Base-by-base conservation (phyloP, 2,888 invertebrate genomes). In the Archips xylosteana region DNA sequence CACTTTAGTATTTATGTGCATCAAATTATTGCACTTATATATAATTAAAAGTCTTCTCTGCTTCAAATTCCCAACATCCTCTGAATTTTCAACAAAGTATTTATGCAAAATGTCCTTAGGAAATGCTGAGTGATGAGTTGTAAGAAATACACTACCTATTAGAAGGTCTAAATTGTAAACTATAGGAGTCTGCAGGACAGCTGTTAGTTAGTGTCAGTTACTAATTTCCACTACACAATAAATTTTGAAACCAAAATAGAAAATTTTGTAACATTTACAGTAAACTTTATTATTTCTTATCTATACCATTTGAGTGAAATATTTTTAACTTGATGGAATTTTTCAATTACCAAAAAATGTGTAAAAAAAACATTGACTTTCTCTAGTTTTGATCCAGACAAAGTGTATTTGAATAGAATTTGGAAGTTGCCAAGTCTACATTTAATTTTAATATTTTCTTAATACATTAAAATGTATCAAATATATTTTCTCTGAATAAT, bases 1-100 rank as follows among this genome's bases (percentile, higher is more conserved):
- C 94, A 94, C 92, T 94, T 94, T 94, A 94, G 82, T 92, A 91
- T 92, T 90, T 86, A 92, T 93, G 93, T 90, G 92, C 91, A 91
- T 92, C 87, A 89, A 89, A 90, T 86, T 87, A 88, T 86, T 86
- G 87, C 87, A 87, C 84, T 85, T 80, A 82, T 77, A 77, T 80
- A 80, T 84, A 87, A 87, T 80, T 84, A 90, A 89, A 87, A 89
- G 79, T 92, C 94, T 94, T 94, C 94, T 86, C 88, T 89, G 92
- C 92, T 92, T 90, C 87, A 89, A 89, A 89, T 83, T 91, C 92
- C 57, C 91, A 85, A 85, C 84, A 89, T 88, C 87, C 87, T 90
- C 89, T 89, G 87, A 90, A 85, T 87, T 86, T 83, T 84, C 81
- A 81, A 82, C 82, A 81, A 83, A 81, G 34, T 80, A 78, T 79